A percentile compares a stretch with the other conserved stretches of the same genome.
These are phyloP conservation scores for Thryonomys swinderianus DNA, from an alignment of 2,113 vertebrate species.

Conservation along the genomic window DNA sequence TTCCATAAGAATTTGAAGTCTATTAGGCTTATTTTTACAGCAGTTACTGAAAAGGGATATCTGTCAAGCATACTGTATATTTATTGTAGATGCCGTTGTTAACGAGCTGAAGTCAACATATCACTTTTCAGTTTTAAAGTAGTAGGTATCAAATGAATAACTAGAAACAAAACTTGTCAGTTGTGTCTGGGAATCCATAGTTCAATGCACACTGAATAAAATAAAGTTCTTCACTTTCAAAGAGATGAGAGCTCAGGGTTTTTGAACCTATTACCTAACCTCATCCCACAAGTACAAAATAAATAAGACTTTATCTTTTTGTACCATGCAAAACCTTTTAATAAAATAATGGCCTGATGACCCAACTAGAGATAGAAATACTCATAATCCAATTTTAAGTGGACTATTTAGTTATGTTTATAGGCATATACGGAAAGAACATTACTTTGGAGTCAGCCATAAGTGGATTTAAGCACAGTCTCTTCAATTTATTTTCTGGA, in stretches of 20 bases:
- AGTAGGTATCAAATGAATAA: slow-evolving; percentile 85
- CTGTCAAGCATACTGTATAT: slow-evolving; percentile 79
- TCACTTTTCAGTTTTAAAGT: slow-evolving; percentile 86
- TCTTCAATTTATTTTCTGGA: slow-evolving; percentile 25
- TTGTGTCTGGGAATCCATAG: slow-evolving; percentile 82
- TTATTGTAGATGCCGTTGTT: slow-evolving; percentile 78
- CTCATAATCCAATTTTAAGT: not conserved
- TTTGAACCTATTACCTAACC: slow-evolving; percentile 31
- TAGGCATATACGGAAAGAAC: not conserved
- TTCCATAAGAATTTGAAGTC: slow-evolving; percentile 66
- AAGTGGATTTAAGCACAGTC: slow-evolving; percentile 35
- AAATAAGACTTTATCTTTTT: slow-evolving; percentile 39
- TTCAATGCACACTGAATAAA: slow-evolving; percentile 77
- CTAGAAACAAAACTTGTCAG: slow-evolving; percentile 85
- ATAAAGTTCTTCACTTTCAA: slow-evolving; percentile 81
- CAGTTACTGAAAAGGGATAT: slow-evolving; percentile 77
- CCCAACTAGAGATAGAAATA: slow-evolving; percentile 43
- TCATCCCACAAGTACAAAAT: slow-evolving; percentile 58
- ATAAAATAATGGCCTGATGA: slow-evolving; percentile 51
- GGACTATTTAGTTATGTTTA: slow-evolving; percentile 10
- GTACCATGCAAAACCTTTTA: slow-evolving; percentile 46
- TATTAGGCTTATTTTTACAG: slow-evolving; percentile 74
- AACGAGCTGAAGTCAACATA: slow-evolving; percentile 81
- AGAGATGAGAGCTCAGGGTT: slow-evolving; percentile 62
- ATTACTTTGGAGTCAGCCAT: slow-evolving; percentile 19